Evolutionary conservation across 2,797 vertebrate species (phyloP).

Genomic region (Melanotaenia boesemani): DNA sequence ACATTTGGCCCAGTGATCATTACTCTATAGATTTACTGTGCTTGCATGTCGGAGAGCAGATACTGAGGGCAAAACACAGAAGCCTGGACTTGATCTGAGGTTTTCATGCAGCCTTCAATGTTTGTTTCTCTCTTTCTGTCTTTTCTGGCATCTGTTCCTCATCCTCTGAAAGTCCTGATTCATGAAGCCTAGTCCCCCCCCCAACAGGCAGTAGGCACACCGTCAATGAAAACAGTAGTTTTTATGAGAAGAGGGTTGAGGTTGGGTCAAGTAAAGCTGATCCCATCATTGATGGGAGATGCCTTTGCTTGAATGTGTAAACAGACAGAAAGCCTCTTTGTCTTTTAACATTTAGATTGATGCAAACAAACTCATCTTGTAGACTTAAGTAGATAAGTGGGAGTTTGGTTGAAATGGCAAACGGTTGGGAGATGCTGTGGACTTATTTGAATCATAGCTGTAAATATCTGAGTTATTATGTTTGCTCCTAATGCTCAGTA

Average conservation of each 20-base stretch:
- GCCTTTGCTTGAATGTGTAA: slow-evolving; percentile 5
- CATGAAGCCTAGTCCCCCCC: slow-evolving; percentile 3
- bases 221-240: slow-evolving; percentile 32
- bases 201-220: slow-evolving; percentile 6
- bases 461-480: no score
- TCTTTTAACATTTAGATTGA: slow-evolving; percentile 13
- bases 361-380: slow-evolving; percentile 15
- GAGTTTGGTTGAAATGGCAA: slow-evolving; percentile 11
- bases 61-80: not conserved
- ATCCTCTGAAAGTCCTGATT: slow-evolving; percentile 34
- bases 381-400: slow-evolving; percentile 28
- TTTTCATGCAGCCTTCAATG: slow-evolving; percentile 3
- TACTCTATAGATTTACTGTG: slow-evolving; percentile 49
- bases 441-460: not conserved
- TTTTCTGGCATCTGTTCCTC: slow-evolving; percentile 5
- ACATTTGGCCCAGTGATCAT: slow-evolving; percentile 28
- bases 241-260: slow-evolving; percentile 8
- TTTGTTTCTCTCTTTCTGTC: slow-evolving; percentile 3
- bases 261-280: slow-evolving; percentile 14
- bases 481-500: no score
- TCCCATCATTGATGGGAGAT: slow-evolving; percentile 9
- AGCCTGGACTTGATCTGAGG: not conserved
- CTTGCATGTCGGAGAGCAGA: slow-evolving; percentile 20
- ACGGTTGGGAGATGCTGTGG: not conserved
- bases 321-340: slow-evolving; percentile 15